These are phyloP conservation scores for Ditylenchus weischeri DNA, from an alignment of 2,888 invertebrate genomes.

Conservation along the genomic window DNA sequence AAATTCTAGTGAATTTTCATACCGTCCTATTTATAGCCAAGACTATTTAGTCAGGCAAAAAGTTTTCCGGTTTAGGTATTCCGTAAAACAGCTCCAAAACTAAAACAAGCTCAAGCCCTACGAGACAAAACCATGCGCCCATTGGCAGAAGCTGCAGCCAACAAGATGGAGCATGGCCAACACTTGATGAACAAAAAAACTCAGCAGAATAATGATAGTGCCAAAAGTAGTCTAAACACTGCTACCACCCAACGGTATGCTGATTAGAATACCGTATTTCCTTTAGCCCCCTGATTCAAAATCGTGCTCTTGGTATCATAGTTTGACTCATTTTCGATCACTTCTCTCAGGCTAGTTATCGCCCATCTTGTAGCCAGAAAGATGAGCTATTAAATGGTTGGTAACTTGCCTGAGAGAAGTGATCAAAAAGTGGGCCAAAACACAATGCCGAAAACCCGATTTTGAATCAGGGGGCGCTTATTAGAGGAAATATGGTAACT, in stretches of 20 bases:
- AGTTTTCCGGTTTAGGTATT: slow-evolving; percentile 31
- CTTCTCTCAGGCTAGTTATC: too few species aligned
- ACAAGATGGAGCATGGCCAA: slow-evolving; percentile 52
- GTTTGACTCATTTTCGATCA: too few species aligned
- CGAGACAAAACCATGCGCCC: slow-evolving; percentile 56
- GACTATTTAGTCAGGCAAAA: neutral
- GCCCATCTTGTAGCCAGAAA: too few species aligned
- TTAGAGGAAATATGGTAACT: too few species aligned
- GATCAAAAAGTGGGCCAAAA: too few species aligned
- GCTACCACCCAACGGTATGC: slow-evolving; percentile 50
- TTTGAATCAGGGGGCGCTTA: too few species aligned
- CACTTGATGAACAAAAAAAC: slow-evolving; percentile 42
- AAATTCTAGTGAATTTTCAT: too few species aligned
- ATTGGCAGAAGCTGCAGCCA: slow-evolving; percentile 46
- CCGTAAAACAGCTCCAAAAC: slow-evolving; percentile 55
- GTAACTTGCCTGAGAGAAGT: too few species aligned
- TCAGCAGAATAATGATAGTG: slow-evolving; percentile 27
- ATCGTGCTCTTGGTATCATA: too few species aligned
- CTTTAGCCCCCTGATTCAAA: too few species aligned
- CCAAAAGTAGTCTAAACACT: slow-evolving; percentile 42
- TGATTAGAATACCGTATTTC: neutral
- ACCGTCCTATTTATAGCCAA: neutral
- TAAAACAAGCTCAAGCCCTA: slow-evolving; percentile 50
- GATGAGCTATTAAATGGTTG: too few species aligned
- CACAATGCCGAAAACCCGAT: too few species aligned